Conservation (phyloP, 2,113 vertebrate genomes). For the Phoxinus phoxinus region DNA sequence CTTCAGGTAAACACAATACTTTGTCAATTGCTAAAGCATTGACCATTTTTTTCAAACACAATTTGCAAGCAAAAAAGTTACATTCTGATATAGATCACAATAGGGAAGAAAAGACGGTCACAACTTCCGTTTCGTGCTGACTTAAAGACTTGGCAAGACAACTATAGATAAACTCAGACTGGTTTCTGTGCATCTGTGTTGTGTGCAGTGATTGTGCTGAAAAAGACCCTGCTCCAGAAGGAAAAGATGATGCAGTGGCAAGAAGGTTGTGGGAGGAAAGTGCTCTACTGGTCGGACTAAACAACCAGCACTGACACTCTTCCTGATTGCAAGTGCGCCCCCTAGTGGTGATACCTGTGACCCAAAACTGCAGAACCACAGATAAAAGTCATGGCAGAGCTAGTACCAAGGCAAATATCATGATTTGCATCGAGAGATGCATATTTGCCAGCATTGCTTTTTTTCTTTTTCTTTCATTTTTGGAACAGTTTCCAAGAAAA, state of each 20-base stretch:
- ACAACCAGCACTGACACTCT: constrained; percentile 38
- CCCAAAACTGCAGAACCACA: not conserved
- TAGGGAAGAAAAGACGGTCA: too few species aligned
- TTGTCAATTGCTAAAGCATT: not conserved
- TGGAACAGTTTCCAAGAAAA: constrained; percentile 1
- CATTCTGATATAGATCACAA: too few species aligned
- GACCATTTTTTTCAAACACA: too few species aligned
- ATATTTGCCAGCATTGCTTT: not conserved
- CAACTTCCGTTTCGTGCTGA: too few species aligned
- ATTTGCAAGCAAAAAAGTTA: too few species aligned
- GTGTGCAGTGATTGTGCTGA: constrained; percentile 71
- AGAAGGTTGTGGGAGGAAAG: constrained; percentile 75
- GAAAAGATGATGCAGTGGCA: constrained; percentile 64
- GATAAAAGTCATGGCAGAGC: not conserved
- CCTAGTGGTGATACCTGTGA: not conserved
- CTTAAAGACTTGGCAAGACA: too few species aligned
- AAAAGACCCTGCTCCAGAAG: constrained; percentile 67
- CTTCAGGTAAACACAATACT: constrained; percentile 71
- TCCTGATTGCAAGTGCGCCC: not conserved
- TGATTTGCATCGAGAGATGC: not conserved
- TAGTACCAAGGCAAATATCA: not conserved
- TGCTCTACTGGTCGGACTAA: constrained; percentile 68
- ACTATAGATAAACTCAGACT: not conserved
- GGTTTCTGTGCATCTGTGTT: constrained; percentile 29
- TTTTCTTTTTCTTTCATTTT: not conserved